Evolutionary conservation across 2,797 vertebrate species (phyloP), one percentile per base, ranked within the genome.

Genomic region (Tapera naevia): DNA sequence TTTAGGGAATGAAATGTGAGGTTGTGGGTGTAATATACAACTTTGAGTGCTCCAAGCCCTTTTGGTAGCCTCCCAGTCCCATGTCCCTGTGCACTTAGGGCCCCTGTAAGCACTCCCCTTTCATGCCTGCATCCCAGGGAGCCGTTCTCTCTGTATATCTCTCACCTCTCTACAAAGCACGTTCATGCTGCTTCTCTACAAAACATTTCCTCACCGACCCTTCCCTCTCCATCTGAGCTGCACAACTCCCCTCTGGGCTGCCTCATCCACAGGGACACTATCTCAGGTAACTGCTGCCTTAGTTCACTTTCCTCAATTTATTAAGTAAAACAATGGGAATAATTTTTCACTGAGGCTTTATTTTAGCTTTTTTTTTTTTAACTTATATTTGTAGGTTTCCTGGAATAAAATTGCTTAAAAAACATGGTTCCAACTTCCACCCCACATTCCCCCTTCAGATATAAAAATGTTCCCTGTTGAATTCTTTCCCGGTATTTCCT

Each of bases 401-500:
- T 58, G 28, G 9, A 74, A 69, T 43, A 39, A 0, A 3, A n/a
- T 80, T 78, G 28, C 61, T 89, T 78, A 30, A 54, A 88, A 86
- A 43, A 64, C 61, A 30, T 13, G 7, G 21, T 54, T 88, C 65
- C 7, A 33, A 69, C 94, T 89, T 65, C 56, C 70, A 66, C 21
- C 58, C 35, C 23, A 35, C 10, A 19, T 48, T 86, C 18, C 21
- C 48, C 39, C 53, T 86, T 81, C 56, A 60, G 69, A 56, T 58
- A 81, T 41, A 84, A 93, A 90, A 86, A 25, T 41, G 23, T 43
- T 90, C 51, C 73, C 56, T 10, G 19, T 53, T 88, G 67, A 91
- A 70, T 88, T 79, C 50, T 89, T 94, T 48, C 73, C 30, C 25
- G 14, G 37, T 73, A 32, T 86, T 94, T 91, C 56, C 73, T 80